Conservation (phyloP, 2,888 invertebrate species). For the Automeris io region DNA sequence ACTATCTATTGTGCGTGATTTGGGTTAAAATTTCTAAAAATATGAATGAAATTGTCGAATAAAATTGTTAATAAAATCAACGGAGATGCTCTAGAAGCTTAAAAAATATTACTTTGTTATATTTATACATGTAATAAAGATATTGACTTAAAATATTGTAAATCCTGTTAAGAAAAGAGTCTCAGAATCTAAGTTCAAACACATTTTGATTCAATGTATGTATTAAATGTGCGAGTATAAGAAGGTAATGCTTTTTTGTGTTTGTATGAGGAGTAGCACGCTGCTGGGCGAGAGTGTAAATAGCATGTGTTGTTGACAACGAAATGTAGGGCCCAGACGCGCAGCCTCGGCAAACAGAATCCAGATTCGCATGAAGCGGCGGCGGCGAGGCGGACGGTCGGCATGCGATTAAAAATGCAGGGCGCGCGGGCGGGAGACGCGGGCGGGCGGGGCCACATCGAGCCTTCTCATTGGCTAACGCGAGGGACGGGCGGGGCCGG, state of each 20-base stretch:
- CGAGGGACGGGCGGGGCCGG: conserved; percentile 35
- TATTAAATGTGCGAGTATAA: too few species aligned
- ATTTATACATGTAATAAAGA: neutral
- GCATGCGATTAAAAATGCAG: conserved; percentile 74
- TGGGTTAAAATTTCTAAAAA: too few species aligned
- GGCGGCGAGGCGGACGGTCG: conserved; percentile 55
- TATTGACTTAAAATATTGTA: too few species aligned
- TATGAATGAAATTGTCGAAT: neutral
- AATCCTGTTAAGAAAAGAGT: too few species aligned
- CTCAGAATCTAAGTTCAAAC: too few species aligned
- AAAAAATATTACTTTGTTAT: neutral
- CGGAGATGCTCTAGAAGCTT: neutral
- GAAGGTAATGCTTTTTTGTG: too few species aligned
- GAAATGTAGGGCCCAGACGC: conserved; percentile 54
- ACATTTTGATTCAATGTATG: too few species aligned
- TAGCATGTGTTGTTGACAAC: conserved; percentile 38
- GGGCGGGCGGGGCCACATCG: conserved; percentile 50
- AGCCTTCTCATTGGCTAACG: conserved; percentile 34
- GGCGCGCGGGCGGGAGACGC: conserved; percentile 58
- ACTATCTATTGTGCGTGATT: too few species aligned
- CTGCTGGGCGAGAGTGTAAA: too few species aligned
- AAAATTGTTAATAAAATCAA: neutral
- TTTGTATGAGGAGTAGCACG: too few species aligned
- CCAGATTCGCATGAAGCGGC: conserved; percentile 68
- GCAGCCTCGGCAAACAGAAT: conserved; percentile 71